Evolutionary conservation across 2,113 vertebrate genomes (phyloP), one percentile per base, ranked within the genome.

Genomic region (Hydrolagus affinis): DNA sequence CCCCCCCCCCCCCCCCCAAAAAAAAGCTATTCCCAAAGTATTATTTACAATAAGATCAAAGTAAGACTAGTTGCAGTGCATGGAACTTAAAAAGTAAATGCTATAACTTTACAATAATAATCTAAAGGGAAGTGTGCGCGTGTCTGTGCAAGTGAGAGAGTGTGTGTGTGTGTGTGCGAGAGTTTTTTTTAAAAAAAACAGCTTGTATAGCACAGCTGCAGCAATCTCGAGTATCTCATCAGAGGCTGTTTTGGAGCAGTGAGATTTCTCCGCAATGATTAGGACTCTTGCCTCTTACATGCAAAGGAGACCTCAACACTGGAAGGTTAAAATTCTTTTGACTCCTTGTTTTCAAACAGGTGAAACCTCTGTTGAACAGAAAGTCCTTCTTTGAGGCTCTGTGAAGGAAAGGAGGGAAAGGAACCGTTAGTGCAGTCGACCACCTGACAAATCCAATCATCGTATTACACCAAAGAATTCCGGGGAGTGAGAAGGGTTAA

Each of bases 341-440:
- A 88, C 90, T 94, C 94, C 90, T 94, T 93, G 85, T 94, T 93
- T 64, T 95, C 93, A 86, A 95, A 95, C 89, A 95, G 91, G 87
- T 94, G 93, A 86, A 95, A 93, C 86, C 93, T 91, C 91, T 95
- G 94, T 90, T 95, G 93, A 3, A 92, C 91, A 0, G 94, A 94
- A 91, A 95, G 90, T 25, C 94, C 94, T 89, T 95, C 94, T 88
- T 93, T 95, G 25, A 95, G 91, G 90, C 93, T 94, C 94, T 95
- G 89, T 78, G 78, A 66, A 66, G 15, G 62, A 83, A 83, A 28
- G 25, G 23, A 83, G 59, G 78, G 66, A 32, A 66, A 68, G 66
- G 8, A 19, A 83, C 56, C 56, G 25, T 83, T 28, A 83, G 25
- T 66, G 28, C 23, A 28, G n/a, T 60, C 17, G 2, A 32, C 77